phyloP scores from a whole-genome alignment of 2,888 invertebrate genomes.

The Ectobius pallidus region DNA sequence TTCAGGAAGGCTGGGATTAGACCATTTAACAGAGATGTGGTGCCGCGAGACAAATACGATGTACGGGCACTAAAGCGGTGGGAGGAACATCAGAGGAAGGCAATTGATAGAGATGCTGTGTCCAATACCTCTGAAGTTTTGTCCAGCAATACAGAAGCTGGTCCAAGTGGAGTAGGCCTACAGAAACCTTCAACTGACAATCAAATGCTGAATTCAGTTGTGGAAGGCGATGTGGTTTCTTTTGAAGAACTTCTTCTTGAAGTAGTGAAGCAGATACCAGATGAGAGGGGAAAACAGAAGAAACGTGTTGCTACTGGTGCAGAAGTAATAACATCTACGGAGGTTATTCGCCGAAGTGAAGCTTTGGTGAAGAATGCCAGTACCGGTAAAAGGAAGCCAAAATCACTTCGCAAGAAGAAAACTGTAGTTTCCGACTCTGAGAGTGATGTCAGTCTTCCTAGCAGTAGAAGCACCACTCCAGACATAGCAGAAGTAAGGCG shows the following conservation, averaged over 20 bases:
- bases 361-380: too few species aligned
- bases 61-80: neutral
- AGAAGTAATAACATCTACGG: too few species aligned
- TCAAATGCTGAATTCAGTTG: neutral
- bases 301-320: too few species aligned
- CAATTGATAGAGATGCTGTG: neutral
- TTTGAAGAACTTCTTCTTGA: neutral
- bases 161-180: neutral
- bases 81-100: neutral
- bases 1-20: neutral
- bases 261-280: too few species aligned
- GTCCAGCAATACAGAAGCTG: neutral
- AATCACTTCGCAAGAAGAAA: too few species aligned
- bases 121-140: neutral
- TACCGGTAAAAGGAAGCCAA: too few species aligned
- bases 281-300: neutral
- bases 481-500: too few species aligned
- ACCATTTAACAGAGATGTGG: neutral
- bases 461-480: too few species aligned
- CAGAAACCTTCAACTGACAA: neutral
- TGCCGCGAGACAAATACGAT: constrained; percentile 2
- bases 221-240: neutral
- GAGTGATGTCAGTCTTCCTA: too few species aligned
- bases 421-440: too few species aligned
- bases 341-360: too few species aligned